Conservation (phyloP, 2,797 vertebrate species). For the Acanthopagrus latus region DNA sequence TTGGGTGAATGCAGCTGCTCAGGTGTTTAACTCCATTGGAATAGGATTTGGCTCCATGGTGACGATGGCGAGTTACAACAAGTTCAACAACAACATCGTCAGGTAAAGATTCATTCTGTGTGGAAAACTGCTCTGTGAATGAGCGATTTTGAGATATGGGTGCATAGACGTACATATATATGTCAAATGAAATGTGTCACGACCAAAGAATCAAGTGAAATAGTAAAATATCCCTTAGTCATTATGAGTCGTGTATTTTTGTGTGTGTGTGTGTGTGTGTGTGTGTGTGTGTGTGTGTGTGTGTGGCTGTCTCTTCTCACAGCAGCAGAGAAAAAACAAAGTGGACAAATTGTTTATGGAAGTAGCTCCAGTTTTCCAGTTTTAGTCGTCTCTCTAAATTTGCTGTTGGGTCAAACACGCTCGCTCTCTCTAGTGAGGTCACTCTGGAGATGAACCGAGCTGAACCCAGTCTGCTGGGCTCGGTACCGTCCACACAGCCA, state of each 20-base stretch:
- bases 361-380: background rate
- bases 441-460: background rate
- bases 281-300: background rate
- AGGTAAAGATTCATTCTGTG: slow-evolving; percentile 65
- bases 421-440: background rate
- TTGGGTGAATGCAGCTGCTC: slow-evolving; percentile 87
- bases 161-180: too few relatives aligned
- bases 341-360: slow-evolving; percentile 1
- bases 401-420: background rate
- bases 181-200: too few relatives aligned
- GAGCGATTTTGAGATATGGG: too few relatives aligned
- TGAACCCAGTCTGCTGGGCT: background rate
- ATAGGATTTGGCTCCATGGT: slow-evolving; percentile 85
- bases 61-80: slow-evolving; percentile 88
- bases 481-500: background rate
- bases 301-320: background rate
- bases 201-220: too few relatives aligned
- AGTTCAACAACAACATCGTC: slow-evolving; percentile 85
- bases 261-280: background rate
- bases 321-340: slow-evolving; percentile 16
- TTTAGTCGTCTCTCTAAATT: slow-evolving; percentile 1
- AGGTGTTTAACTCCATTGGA: slow-evolving; percentile 87
- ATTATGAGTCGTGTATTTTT: too few relatives aligned
- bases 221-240: too few relatives aligned
- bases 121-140: background rate